These are phyloP conservation scores for Nycticryphes semicollaris DNA, from an alignment of 2,113 vertebrate species.

Conservation along the genomic window DNA sequence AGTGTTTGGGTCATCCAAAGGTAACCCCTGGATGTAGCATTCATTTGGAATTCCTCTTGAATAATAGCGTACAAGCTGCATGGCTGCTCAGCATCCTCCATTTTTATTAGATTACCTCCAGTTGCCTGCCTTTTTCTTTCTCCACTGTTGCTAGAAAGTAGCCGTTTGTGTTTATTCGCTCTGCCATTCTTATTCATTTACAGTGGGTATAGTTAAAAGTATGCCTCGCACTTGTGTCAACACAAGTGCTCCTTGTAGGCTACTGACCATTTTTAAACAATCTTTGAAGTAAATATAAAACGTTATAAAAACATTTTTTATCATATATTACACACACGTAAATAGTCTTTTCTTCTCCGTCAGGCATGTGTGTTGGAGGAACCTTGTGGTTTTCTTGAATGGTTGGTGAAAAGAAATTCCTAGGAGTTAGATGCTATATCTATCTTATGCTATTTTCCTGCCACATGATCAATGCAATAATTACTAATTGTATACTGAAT, in stretches of 20 bases:
- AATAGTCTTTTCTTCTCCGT: not conserved
- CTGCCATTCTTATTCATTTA: not conserved
- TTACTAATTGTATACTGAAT: not conserved
- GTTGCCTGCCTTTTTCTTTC: not conserved
- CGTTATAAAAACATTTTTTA: not conserved
- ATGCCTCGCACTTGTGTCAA: not conserved
- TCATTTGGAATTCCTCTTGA: not conserved
- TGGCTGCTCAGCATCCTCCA: not conserved
- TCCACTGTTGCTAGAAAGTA: not conserved
- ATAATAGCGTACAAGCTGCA: not conserved
- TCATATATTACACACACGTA: not conserved
- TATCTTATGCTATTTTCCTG: not conserved
- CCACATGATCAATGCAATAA: not conserved
- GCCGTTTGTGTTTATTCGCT: not conserved
- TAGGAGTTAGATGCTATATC: not conserved
- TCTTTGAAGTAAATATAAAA: not conserved
- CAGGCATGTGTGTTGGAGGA: not conserved
- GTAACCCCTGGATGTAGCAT: not conserved
- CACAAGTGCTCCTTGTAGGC: not conserved
- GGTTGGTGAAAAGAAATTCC: not conserved
- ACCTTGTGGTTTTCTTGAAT: not conserved
- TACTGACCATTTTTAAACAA: not conserved
- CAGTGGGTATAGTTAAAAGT: not conserved
- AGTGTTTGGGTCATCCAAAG: not conserved
- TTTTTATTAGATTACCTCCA: slow-evolving; percentile 3